phyloP scores from a whole-genome alignment of 2,113 vertebrate species.

The Pteropus alecto region DNA sequence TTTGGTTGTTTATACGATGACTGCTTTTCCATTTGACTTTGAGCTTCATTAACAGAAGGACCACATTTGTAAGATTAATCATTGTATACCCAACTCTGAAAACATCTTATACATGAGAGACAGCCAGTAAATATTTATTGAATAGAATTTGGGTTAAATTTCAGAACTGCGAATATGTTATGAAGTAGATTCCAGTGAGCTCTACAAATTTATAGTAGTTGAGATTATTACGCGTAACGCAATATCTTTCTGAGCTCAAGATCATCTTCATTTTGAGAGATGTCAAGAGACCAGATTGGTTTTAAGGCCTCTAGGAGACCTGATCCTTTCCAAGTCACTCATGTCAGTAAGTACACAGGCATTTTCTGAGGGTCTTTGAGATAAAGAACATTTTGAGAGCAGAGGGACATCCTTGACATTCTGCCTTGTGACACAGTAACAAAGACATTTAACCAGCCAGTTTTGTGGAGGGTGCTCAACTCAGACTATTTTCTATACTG shows the following conservation, averaged over 20 bases:
- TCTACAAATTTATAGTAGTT: neutral
- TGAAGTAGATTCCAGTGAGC: neutral
- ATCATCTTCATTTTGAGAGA: constrained; percentile 29
- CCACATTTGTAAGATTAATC: neutral
- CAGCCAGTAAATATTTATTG: neutral
- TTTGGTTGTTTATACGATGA: neutral
- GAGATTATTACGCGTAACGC: neutral
- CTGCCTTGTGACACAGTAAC: neutral
- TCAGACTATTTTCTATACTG: neutral
- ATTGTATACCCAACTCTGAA: neutral
- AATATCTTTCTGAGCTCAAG: neutral
- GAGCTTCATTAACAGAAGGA: neutral
- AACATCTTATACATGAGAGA: neutral
- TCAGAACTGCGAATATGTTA: neutral
- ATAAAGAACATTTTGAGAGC: neutral
- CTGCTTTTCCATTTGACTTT: neutral
- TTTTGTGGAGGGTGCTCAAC: neutral
- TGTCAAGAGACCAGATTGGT: constrained; percentile 13
- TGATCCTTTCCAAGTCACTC: neutral
- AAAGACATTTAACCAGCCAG: neutral
- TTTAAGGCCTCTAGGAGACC: constrained; percentile 25
- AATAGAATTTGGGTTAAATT: neutral
- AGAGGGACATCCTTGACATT: neutral
- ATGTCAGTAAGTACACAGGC: neutral
- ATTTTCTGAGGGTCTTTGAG: neutral